Evolutionary conservation across 2,888 invertebrate species (phyloP).

Genomic region (Aphidoletes aphidimyza): DNA sequence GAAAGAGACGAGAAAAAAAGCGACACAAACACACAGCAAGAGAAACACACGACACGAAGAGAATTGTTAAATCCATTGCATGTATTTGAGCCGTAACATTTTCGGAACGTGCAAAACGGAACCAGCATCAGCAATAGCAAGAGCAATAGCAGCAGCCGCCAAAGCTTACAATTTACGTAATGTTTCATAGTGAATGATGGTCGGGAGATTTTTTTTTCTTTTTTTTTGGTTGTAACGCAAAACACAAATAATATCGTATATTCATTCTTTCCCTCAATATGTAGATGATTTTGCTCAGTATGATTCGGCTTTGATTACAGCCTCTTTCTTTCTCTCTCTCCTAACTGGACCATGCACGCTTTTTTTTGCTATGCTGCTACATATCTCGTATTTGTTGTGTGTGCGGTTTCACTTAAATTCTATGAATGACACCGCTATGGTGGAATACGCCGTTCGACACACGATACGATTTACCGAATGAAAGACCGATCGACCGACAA

Average conservation of each 20-base stretch:
- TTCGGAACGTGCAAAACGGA: conserved; percentile 24
- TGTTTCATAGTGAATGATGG: conserved; percentile 13
- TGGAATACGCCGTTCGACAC: not conserved
- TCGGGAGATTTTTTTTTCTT: not conserved
- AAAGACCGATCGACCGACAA: not conserved
- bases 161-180: conserved; percentile 6
- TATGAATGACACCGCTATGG: not conserved
- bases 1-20: not conserved
- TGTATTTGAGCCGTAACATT: conserved; percentile 11
- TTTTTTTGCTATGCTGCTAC: not conserved
- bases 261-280: not conserved
- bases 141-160: too few relatives aligned
- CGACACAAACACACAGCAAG: not conserved
- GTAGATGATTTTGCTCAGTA: not conserved
- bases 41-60: not conserved
- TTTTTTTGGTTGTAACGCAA: not conserved
- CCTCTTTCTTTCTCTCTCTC: conserved; percentile 11
- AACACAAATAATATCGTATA: not conserved
- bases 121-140: not conserved
- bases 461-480: not conserved
- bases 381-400: not conserved
- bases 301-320: conserved; percentile 26
- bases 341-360: not conserved
- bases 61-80: too few relatives aligned
- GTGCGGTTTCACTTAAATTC: not conserved